Conservation (phyloP, 2,113 vertebrate species). For the Syrmaticus mikado region DNA sequence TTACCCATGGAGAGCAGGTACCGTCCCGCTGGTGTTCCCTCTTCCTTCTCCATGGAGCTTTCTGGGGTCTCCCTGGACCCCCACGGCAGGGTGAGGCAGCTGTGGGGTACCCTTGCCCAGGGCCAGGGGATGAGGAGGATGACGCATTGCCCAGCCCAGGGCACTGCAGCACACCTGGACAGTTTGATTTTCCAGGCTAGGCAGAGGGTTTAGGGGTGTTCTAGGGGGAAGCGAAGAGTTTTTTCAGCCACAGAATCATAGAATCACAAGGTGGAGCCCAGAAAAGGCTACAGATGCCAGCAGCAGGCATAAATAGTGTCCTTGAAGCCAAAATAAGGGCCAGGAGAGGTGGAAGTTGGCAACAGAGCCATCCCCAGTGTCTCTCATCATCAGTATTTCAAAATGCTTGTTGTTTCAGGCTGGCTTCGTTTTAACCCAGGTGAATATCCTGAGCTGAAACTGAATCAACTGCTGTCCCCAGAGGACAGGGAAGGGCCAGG, state of each 20-base stretch:
- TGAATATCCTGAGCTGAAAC: background rate
- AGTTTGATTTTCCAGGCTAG: background rate
- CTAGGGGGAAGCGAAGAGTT: background rate
- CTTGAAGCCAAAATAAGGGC: background rate
- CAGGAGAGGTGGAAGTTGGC: background rate
- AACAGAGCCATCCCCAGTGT: background rate
- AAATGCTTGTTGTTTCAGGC: background rate
- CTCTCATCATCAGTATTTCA: background rate
- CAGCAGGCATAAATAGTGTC: background rate
- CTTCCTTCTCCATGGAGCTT: background rate
- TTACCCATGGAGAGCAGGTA: conserved; percentile 84
- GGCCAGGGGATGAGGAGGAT: background rate
- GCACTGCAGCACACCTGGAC: background rate
- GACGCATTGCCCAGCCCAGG: background rate
- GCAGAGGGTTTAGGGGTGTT: background rate
- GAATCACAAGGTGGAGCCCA: background rate
- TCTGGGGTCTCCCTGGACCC: background rate
- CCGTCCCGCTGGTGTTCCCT: conserved; percentile 66
- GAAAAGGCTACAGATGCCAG: background rate
- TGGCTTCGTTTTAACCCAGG: background rate
- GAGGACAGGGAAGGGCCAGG: background rate
- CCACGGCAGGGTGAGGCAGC: background rate
- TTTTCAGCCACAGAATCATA: background rate
- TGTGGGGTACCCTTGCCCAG: background rate
- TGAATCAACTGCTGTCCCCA: background rate